Percentiles rank a stretch among this genome's conserved stretches.
phyloP scores from a whole-genome alignment of 2,797 vertebrate genomes.

The Gadopsis marmoratus region DNA sequence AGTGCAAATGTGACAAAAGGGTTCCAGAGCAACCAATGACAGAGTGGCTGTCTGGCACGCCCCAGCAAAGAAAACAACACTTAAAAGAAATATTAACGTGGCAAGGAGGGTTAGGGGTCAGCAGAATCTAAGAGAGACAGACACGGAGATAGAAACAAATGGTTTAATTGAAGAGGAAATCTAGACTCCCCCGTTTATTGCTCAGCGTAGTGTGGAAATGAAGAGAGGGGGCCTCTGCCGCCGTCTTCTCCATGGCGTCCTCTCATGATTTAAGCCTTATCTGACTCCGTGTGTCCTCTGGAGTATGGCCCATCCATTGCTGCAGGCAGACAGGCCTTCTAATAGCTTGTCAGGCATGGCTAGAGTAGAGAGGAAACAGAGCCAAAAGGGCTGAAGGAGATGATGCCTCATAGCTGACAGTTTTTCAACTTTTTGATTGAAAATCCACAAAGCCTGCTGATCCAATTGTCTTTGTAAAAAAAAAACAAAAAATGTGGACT shows the following conservation, averaged over 20 bases:
- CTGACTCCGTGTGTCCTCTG: conserved; percentile 67
- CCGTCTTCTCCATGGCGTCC: conserved; percentile 37
- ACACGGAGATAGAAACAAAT: neutral
- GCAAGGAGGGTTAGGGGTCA: neutral
- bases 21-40: conserved; percentile 39
- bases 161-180: conserved; percentile 18
- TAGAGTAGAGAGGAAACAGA: conserved; percentile 56
- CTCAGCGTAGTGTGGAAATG: conserved; percentile 32
- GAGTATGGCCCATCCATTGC: conserved; percentile 63
- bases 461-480: conserved; percentile 51
- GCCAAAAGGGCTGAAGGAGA: conserved; percentile 60
- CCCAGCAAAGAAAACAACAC: conserved; percentile 16
- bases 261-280: conserved; percentile 72
- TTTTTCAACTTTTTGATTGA: conserved; percentile 67
- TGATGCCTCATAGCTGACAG: conserved; percentile 73
- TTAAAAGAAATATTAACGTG: neutral
- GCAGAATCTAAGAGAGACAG: neutral
- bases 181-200: conserved; percentile 24
- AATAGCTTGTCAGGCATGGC: conserved; percentile 71
- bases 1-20: conserved; percentile 62
- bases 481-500: conserved; percentile 16
- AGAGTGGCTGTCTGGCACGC: conserved; percentile 5
- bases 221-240: conserved; percentile 29
- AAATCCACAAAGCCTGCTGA: conserved; percentile 65
- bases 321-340: conserved; percentile 58